Evolutionary conservation across 2,888 invertebrate species (phyloP).

Genomic region (Hyposoter dolosus): DNA sequence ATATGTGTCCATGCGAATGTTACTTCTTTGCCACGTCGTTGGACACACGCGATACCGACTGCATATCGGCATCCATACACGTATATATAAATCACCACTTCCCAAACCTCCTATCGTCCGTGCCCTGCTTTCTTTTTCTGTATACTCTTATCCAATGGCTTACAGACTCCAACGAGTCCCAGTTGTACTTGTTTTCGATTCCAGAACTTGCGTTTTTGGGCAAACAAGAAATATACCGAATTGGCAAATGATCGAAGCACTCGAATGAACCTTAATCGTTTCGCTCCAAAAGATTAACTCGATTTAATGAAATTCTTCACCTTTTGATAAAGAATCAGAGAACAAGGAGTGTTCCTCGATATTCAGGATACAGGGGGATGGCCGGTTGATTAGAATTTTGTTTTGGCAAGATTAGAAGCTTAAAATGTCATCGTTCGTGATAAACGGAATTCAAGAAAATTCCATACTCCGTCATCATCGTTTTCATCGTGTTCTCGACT

Average conservation of each 20-base stretch:
- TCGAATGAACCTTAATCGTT: neutral
- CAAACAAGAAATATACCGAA: neutral
- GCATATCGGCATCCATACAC: neutral
- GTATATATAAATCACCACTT: slow-evolving; percentile 21
- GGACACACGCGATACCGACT: slow-evolving; percentile 5
- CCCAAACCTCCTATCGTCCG: slow-evolving; percentile 3
- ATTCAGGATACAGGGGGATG: neutral
- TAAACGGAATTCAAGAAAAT: slow-evolving; percentile 43
- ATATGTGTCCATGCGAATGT: slow-evolving; percentile 7
- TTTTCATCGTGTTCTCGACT: slow-evolving; percentile 20
- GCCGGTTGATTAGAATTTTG: neutral
- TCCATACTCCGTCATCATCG: slow-evolving; percentile 31
- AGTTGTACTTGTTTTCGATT: neutral
- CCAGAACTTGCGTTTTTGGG: neutral
- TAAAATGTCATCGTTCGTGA: neutral
- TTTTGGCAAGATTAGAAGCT: neutral
- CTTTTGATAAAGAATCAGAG: neutral
- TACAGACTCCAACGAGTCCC: neutral
- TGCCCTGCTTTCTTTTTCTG: neutral
- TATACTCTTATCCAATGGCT: neutral
- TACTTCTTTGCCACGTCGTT: slow-evolving; percentile 10
- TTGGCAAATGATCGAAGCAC: neutral
- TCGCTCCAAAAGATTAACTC: neutral
- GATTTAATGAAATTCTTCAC: neutral
- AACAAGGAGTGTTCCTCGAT: neutral